A percentile compares a stretch with the other conserved stretches of the same genome.
Evolutionary conservation across 1,140 invertebrate species (phyloP).

Genomic region (Oryzaephilus surinamensis): DNA sequence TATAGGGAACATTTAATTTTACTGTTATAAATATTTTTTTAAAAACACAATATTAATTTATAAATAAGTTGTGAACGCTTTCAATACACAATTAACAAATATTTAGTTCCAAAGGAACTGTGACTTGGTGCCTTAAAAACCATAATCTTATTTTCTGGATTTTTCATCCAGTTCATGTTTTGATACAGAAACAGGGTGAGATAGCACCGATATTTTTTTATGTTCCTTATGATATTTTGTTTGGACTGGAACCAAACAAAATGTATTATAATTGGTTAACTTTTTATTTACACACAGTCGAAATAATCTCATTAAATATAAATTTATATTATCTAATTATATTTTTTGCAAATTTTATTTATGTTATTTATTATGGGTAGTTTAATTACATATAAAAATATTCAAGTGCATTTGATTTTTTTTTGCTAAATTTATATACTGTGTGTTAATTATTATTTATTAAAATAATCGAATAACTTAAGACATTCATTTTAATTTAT

Average conservation of each 20-base stretch:
- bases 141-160: constrained; percentile 7
- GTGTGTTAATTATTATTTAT: too few relatives aligned
- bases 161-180: constrained; percentile 2
- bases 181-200: constrained; percentile 2
- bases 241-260: too few relatives aligned
- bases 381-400: not conserved
- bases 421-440: too few relatives aligned
- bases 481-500: too few relatives aligned
- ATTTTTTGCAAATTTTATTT: not conserved
- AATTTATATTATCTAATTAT: constrained; percentile 2
- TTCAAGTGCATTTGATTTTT: too few relatives aligned
- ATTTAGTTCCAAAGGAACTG: constrained; percentile 14
- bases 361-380: constrained; percentile 2
- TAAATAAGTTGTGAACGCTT: not conserved
- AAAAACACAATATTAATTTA: not conserved
- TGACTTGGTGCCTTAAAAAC: constrained; percentile 12
- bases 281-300: too few relatives aligned
- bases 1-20: too few relatives aligned
- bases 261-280: too few relatives aligned
- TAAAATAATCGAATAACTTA: too few relatives aligned
- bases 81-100: constrained; percentile 5
- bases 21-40: too few relatives aligned
- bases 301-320: not conserved
- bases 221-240: constrained; percentile 8
- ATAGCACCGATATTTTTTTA: constrained; percentile 5